These are phyloP conservation scores for Apteryx owenii DNA, from an alignment of 2,113 vertebrate species.

Conservation along the genomic window DNA sequence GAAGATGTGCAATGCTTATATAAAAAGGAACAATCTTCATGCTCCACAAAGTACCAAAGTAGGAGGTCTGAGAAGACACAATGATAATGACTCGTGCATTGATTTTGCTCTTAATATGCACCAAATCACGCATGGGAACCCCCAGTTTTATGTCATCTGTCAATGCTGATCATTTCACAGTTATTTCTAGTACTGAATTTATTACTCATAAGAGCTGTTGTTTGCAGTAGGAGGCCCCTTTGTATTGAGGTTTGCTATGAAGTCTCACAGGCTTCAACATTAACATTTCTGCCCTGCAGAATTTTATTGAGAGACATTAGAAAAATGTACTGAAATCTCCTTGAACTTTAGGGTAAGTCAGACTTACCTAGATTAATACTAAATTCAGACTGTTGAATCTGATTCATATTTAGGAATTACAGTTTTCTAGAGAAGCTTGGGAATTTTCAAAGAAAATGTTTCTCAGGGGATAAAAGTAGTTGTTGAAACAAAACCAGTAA, in stretches of 20 bases:
- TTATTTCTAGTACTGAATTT: neutral
- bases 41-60: neutral
- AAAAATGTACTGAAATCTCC: neutral
- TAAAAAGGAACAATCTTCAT: neutral
- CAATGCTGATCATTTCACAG: neutral
- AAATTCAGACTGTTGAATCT: neutral
- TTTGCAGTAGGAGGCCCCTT: neutral
- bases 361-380: neutral
- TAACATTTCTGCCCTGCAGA: neutral
- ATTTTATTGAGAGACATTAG: neutral
- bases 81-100: neutral
- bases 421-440: neutral
- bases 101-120: neutral
- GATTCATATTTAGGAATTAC: neutral
- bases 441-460: neutral
- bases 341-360: neutral
- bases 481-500: too few species aligned
- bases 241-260: neutral
- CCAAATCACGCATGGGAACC: neutral
- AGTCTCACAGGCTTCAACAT: neutral
- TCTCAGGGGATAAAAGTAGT: too few species aligned
- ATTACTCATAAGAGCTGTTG: neutral
- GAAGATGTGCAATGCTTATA: neutral
- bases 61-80: neutral
- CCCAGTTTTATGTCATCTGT: neutral